Conservation (phyloP, 2,113 vertebrate genomes). For the Seriola rivoliana region DNA sequence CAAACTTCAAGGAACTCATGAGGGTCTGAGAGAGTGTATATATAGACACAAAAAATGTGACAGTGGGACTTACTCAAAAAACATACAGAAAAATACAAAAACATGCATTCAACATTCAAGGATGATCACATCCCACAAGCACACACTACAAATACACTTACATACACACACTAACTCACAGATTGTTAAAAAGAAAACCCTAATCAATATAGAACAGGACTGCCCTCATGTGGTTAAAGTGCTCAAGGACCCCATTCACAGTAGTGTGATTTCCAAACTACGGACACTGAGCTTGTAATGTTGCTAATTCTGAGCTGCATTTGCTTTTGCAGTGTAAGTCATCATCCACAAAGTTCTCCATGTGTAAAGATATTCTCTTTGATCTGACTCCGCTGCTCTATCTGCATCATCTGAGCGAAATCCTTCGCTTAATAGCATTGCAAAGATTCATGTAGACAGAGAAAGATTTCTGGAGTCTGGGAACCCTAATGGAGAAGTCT, state of each 20-base stretch:
- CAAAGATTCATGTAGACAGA: slow-evolving; percentile 26
- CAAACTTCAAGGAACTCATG: slow-evolving; percentile 85
- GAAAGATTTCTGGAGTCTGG: slow-evolving; percentile 25
- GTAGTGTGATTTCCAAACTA: not conserved
- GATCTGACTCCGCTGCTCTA: slow-evolving; percentile 28
- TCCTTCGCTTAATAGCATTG: slow-evolving; percentile 20
- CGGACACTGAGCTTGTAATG: slow-evolving; percentile 29
- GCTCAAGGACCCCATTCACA: not conserved
- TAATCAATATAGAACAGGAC: slow-evolving; percentile 44
- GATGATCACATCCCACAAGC: not conserved
- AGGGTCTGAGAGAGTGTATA: slow-evolving; percentile 81
- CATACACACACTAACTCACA: not conserved
- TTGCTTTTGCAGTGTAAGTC: slow-evolving; percentile 25
- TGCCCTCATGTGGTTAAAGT: slow-evolving; percentile 74
- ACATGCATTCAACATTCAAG: not conserved
- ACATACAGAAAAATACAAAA: not conserved
- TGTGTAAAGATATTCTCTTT: slow-evolving; percentile 38
- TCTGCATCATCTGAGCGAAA: slow-evolving; percentile 27
- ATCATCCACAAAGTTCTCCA: slow-evolving; percentile 32
- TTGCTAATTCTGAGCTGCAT: slow-evolving; percentile 19
- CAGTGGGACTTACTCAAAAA: not conserved
- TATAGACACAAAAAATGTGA: slow-evolving; percentile 11
- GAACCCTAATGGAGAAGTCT: slow-evolving; percentile 21
- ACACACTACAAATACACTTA: slow-evolving; percentile 18
- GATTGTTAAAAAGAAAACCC: not conserved